Evolutionary conservation across 2,888 invertebrate genomes (phyloP).

Genomic region (Notodonta ziczac): DNA sequence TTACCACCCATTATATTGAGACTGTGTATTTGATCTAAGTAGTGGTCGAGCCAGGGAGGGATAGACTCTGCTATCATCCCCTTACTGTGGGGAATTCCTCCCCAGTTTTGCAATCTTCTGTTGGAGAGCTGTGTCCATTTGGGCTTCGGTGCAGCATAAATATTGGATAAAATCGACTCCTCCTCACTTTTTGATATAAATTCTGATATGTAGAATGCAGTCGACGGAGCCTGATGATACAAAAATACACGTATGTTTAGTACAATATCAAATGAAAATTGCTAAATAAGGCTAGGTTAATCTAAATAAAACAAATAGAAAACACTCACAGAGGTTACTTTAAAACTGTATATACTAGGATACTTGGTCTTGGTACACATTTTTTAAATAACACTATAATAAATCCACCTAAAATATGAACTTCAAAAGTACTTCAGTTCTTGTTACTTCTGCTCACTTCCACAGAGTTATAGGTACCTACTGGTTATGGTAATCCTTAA

Average conservation of each 20-base stretch:
- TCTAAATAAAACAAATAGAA: neutral
- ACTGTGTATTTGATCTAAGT: conserved; percentile 88
- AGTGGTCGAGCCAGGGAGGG: conserved; percentile 92
- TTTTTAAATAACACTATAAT: conserved; percentile 5
- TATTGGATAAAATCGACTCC: conserved; percentile 87
- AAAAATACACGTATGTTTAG: conserved; percentile 1
- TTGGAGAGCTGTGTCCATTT: conserved; percentile 98
- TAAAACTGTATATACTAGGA: conserved; percentile 34
- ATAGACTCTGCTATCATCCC: conserved; percentile 97
- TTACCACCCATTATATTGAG: conserved; percentile 89
- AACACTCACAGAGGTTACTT: conserved; percentile 43
- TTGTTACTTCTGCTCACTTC: too few species aligned
- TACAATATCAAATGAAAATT: neutral
- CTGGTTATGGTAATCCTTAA: too few species aligned
- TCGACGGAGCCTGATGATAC: conserved; percentile 82
- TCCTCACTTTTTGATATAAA: conserved; percentile 92
- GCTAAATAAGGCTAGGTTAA: neutral
- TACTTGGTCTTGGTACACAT: conserved; percentile 16
- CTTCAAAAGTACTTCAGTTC: too few species aligned
- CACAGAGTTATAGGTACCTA: too few species aligned
- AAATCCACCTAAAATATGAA: too few species aligned
- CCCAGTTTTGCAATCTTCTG: conserved; percentile 98
- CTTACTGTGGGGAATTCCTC: conserved; percentile 96
- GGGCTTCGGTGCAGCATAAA: conserved; percentile 93
- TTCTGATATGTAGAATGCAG: conserved; percentile 93